These are phyloP conservation scores for Ctenicera cuprea DNA, from an alignment of 2,888 invertebrate genomes.

Conservation along the genomic window DNA sequence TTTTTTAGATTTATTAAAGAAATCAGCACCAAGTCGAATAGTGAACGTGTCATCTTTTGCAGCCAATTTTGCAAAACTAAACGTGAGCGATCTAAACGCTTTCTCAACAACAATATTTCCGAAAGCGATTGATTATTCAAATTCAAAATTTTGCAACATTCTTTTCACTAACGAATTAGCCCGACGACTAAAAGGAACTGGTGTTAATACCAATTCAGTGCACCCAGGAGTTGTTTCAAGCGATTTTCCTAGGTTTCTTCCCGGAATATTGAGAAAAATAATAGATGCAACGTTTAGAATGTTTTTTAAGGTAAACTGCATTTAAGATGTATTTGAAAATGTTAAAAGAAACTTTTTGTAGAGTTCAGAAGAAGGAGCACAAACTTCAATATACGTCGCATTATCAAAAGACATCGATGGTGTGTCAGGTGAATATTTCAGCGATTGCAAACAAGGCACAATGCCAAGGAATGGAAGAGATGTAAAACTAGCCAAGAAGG, in stretches of 20 bases:
- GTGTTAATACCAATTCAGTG: slow-evolving; percentile 67
- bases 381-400: slow-evolving; percentile 85
- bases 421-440: slow-evolving; percentile 85
- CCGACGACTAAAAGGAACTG: slow-evolving; percentile 63
- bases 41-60: slow-evolving; percentile 66
- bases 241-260: slow-evolving; percentile 60
- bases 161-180: slow-evolving; percentile 68
- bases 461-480: slow-evolving; percentile 46
- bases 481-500: slow-evolving; percentile 78
- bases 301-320: slow-evolving; percentile 1
- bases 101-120: slow-evolving; percentile 18
- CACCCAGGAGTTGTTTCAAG: slow-evolving; percentile 69
- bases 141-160: slow-evolving; percentile 68
- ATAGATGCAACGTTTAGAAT: background rate
- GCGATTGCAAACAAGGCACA: slow-evolving; percentile 78
- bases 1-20: slow-evolving; percentile 61
- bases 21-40: slow-evolving; percentile 67
- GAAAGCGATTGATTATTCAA: slow-evolving; percentile 61
- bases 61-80: slow-evolving; percentile 63
- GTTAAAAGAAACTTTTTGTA: slow-evolving; percentile 76
- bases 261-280: background rate
- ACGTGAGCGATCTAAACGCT: slow-evolving; percentile 57
- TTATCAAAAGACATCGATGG: slow-evolving; percentile 83
- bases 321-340: background rate
- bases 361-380: slow-evolving; percentile 85